Evolutionary conservation across 2,888 invertebrate species (phyloP).

Genomic region (Eupelmus urozonus): DNA sequence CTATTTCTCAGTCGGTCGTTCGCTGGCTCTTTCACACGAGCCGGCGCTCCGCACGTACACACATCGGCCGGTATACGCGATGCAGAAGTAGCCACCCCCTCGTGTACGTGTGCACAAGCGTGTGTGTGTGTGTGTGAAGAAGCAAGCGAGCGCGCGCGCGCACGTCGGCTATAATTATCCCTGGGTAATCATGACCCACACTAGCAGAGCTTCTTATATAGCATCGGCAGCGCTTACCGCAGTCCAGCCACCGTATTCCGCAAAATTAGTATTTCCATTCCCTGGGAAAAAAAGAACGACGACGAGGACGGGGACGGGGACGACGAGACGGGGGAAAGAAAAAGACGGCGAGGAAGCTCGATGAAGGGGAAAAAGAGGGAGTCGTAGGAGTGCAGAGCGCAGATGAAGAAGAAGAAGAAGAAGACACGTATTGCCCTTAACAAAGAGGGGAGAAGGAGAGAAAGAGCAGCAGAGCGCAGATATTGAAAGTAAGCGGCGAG

Average conservation of each 20-base stretch:
- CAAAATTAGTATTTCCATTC: slow-evolving; percentile 78
- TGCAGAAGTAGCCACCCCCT: slow-evolving; percentile 52
- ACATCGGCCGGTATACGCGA: background rate
- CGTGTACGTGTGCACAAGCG: slow-evolving; percentile 47
- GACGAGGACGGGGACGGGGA: slow-evolving; percentile 19
- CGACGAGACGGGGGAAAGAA: slow-evolving; percentile 36
- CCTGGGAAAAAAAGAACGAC: slow-evolving; percentile 67
- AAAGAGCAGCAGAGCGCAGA: slow-evolving; percentile 24
- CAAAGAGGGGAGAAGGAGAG: background rate
- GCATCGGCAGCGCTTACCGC: slow-evolving; percentile 74
- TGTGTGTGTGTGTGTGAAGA: background rate
- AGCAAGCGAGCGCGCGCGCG: slow-evolving; percentile 49
- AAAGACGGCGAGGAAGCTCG: slow-evolving; percentile 20
- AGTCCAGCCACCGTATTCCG: slow-evolving; percentile 77
- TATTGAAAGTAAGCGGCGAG: slow-evolving; percentile 52
- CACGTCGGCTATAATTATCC: slow-evolving; percentile 75
- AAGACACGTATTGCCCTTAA: slow-evolving; percentile 33
- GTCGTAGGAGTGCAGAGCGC: slow-evolving; percentile 35
- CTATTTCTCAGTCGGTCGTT: slow-evolving; percentile 18
- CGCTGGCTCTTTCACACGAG: slow-evolving; percentile 35
- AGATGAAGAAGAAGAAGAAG: slow-evolving; percentile 23
- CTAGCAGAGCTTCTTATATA: slow-evolving; percentile 66
- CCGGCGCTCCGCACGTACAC: slow-evolving; percentile 45
- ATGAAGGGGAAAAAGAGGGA: slow-evolving; percentile 13
- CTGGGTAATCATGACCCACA: slow-evolving; percentile 76